Conservation (phyloP, 2,113 vertebrate species). For the Carettochelys insculpta region DNA sequence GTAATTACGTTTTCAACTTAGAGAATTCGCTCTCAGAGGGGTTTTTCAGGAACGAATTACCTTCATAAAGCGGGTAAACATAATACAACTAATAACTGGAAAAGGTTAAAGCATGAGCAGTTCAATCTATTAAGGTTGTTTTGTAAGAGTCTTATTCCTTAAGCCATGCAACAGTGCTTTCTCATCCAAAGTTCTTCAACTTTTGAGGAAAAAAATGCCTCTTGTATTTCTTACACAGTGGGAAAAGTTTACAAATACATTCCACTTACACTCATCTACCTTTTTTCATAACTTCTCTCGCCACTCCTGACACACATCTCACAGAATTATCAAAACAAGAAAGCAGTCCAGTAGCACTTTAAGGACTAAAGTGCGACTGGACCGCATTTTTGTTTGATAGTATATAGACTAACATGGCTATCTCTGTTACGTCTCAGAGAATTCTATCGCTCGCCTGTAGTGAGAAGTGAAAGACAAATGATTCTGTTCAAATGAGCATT, state of each 20-base stretch:
- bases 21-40: too few species aligned
- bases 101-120: not conserved
- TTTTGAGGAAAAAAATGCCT: not conserved
- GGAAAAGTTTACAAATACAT: not conserved
- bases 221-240: not conserved
- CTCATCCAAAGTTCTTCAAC: not conserved
- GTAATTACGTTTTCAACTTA: too few species aligned
- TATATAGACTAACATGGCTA: too few species aligned
- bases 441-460: not conserved
- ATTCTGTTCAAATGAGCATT: not conserved
- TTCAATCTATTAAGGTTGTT: not conserved
- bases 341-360: too few species aligned
- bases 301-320: not conserved
- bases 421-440: not conserved
- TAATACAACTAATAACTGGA: not conserved
- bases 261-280: not conserved
- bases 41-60: too few species aligned
- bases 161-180: not conserved
- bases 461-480: not conserved
- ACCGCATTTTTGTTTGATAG: too few species aligned
- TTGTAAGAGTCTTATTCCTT: not conserved
- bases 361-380: too few species aligned
- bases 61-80: too few species aligned
- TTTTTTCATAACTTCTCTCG: not conserved
- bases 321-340: too few species aligned